A percentile compares a stretch with the other conserved stretches of the same genome.
Evolutionary conservation across 2,113 vertebrate species (phyloP).

Genomic region (Halichoeres trimaculatus): DNA sequence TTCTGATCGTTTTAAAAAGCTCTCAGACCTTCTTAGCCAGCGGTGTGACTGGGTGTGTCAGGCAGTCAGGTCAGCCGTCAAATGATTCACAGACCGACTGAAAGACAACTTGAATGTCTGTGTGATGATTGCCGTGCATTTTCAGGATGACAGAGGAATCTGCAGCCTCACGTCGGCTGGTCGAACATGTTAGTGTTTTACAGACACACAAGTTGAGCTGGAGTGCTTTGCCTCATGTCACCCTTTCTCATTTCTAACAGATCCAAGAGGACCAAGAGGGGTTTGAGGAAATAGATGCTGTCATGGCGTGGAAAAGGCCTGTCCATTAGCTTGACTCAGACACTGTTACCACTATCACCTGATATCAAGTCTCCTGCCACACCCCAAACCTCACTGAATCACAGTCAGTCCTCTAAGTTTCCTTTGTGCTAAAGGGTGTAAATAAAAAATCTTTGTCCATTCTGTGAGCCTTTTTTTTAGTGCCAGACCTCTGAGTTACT

Average conservation of each 20-base stretch:
- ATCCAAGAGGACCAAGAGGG: constrained; percentile 81
- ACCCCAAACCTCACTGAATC: neutral
- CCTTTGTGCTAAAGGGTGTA: constrained; percentile 16
- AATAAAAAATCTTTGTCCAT: constrained; percentile 48
- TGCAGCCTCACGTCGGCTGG: neutral
- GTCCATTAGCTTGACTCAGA: neutral
- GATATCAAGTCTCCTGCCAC: neutral
- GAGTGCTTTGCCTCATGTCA: neutral
- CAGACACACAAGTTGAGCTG: constrained; percentile 4
- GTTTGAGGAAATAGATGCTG: constrained; percentile 76
- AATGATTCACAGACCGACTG: neutral
- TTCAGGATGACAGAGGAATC: neutral
- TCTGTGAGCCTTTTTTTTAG: neutral
- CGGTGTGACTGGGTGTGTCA: constrained; percentile 15
- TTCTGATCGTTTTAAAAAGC: neutral
- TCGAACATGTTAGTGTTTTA: neutral
- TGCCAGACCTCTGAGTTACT: neutral
- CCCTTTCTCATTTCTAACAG: constrained; percentile 46
- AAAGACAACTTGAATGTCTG: neutral
- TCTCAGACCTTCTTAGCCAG: neutral
- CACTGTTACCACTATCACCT: neutral
- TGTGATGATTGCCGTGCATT: neutral
- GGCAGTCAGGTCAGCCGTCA: constrained; percentile 2
- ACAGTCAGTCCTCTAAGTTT: neutral
- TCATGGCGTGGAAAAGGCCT: neutral